These are phyloP conservation scores for Clarias platycephalus DNA, from an alignment of 2,797 vertebrate genomes.

Conservation along the genomic window DNA sequence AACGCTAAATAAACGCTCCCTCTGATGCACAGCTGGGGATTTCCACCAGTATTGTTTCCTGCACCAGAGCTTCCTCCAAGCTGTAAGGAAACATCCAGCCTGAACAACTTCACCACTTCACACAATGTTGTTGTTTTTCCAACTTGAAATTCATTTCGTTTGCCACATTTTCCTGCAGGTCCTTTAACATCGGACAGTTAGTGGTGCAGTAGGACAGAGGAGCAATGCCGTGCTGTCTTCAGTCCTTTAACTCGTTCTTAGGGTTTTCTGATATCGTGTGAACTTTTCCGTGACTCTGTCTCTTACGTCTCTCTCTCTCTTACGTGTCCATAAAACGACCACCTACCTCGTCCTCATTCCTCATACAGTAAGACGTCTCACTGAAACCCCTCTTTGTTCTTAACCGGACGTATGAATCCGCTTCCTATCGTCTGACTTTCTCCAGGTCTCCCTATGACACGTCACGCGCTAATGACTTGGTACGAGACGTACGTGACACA, in stretches of 20 bases:
- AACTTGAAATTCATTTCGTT: neutral
- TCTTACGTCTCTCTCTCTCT: too few relatives aligned
- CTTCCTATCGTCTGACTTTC: too few relatives aligned
- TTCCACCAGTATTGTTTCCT: constrained; percentile 47
- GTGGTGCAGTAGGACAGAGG: neutral
- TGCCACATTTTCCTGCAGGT: neutral
- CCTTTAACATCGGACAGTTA: neutral
- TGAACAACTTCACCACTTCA: neutral
- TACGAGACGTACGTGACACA: too few relatives aligned
- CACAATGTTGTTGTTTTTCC: neutral
- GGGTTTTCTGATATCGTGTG: too few relatives aligned
- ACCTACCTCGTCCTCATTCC: too few relatives aligned
- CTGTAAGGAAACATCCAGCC: neutral
- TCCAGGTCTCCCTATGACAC: too few relatives aligned
- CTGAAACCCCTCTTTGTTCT: too few relatives aligned
- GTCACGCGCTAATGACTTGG: too few relatives aligned
- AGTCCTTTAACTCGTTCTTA: neutral
- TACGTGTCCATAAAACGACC: too few relatives aligned
- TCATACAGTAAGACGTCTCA: too few relatives aligned
- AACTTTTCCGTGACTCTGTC: too few relatives aligned
- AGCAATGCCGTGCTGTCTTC: neutral
- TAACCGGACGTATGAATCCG: too few relatives aligned
- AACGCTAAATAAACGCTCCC: neutral
- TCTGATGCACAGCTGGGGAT: constrained; percentile 42
- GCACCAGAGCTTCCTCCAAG: constrained; percentile 21